These are phyloP conservation scores for Lottia gigantea DNA, from an alignment of 2,888 invertebrate species.

Conservation along the genomic window DNA sequence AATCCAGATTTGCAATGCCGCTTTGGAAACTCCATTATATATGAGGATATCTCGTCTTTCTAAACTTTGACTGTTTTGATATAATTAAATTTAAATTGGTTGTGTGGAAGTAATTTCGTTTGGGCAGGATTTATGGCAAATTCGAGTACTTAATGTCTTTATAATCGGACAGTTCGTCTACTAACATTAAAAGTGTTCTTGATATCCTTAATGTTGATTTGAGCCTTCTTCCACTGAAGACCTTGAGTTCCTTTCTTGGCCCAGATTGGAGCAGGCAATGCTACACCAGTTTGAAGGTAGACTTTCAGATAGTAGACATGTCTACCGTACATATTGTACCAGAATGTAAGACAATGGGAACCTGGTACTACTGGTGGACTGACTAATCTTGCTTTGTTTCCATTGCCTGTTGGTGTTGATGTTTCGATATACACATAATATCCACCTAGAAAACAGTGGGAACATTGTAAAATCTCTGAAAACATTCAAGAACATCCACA, in stretches of 20 bases:
- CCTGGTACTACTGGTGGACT: constrained; percentile 43
- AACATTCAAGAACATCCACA: too few species aligned
- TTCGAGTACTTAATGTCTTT: too few species aligned
- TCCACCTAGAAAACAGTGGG: constrained; percentile 36
- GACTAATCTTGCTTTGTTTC: constrained; percentile 51
- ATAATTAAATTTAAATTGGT: too few species aligned
- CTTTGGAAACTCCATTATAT: too few species aligned
- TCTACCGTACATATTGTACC: constrained; percentile 58
- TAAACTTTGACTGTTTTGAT: too few species aligned
- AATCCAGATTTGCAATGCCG: too few species aligned
- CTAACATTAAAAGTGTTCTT: constrained; percentile 48
- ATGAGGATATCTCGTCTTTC: too few species aligned
- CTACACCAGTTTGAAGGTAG: constrained; percentile 42
- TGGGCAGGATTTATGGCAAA: too few species aligned
- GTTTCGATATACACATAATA: constrained; percentile 60
- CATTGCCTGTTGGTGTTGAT: constrained; percentile 33
- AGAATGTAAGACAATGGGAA: constrained; percentile 54
- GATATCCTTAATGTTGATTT: constrained; percentile 33
- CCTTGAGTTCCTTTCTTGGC: constrained; percentile 53
- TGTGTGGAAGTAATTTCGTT: too few species aligned
- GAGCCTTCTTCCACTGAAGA: constrained; percentile 48
- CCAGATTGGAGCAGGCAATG: constrained; percentile 47
- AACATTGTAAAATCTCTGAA: too few species aligned
- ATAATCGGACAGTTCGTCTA: constrained; percentile 2
- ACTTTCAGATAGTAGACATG: constrained; percentile 46